A percentile compares a stretch with the other conserved stretches of the same genome.
Evolutionary conservation across 1,140 invertebrate species (phyloP).

Genomic region (Melitaea cinxia): DNA sequence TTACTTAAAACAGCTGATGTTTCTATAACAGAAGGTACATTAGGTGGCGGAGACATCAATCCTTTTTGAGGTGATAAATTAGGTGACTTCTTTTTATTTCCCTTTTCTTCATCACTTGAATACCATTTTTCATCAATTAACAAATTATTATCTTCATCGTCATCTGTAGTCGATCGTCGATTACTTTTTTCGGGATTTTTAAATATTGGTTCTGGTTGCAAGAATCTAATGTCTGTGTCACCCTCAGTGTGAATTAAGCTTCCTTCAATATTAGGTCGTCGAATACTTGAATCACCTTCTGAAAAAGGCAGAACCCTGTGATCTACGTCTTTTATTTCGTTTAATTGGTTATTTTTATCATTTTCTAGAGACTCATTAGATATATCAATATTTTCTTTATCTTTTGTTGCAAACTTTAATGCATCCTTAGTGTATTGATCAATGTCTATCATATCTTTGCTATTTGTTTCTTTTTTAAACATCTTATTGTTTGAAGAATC

Average conservation of each 20-base stretch:
- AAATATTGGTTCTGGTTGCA: constrained; percentile 67
- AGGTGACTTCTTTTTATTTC: constrained; percentile 69
- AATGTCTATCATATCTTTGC: constrained; percentile 77
- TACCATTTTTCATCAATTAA: constrained; percentile 88
- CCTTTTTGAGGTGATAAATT: constrained; percentile 53
- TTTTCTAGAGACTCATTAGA: constrained; percentile 67
- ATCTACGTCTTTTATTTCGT: constrained; percentile 80
- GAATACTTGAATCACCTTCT: constrained; percentile 58
- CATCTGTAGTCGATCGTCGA: constrained; percentile 79
- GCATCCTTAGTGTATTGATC: constrained; percentile 81
- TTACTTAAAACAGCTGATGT: constrained; percentile 84
- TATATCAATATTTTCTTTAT: constrained; percentile 75
- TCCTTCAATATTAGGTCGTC: constrained; percentile 52
- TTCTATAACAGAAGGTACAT: constrained; percentile 70
- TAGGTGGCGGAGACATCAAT: constrained; percentile 57
- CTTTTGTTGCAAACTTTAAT: constrained; percentile 76
- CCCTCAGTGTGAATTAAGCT: constrained; percentile 68
- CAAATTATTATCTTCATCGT: constrained; percentile 81
- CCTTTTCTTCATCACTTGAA: constrained; percentile 87
- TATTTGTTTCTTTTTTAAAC: constrained; percentile 48
- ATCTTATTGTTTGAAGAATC: constrained; percentile 43
- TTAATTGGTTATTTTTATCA: constrained; percentile 53
- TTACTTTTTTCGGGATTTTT: constrained; percentile 76
- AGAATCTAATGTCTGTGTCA: constrained; percentile 79
- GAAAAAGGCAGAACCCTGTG: constrained; percentile 77